Evolutionary conservation across 2,113 vertebrate species (phyloP), one percentile per base, ranked within the genome.

Genomic region (Antigone vipio): DNA sequence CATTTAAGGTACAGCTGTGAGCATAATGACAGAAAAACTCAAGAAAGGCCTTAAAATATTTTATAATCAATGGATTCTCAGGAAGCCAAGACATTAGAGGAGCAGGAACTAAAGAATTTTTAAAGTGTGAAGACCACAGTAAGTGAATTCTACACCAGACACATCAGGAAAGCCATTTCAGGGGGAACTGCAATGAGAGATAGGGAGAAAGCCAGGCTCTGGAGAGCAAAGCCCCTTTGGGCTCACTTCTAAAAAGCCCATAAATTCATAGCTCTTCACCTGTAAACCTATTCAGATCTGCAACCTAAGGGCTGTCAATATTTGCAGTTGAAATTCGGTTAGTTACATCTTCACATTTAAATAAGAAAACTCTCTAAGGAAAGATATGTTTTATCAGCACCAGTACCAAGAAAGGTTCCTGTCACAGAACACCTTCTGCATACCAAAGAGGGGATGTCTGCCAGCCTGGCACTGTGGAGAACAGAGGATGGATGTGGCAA

Each of bases 331-430:
- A 94, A 93, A 89, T 94, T 88, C 63, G 53, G 91, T 58, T 92
- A 75, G 91, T 58, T 92, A 75, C 66, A 76, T 45, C 62, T 75
- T 96, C 82, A n/a, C 72, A 90, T 94, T 93, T 64, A 89, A 95
- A 88, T 84, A 69, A 35, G 76, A 93, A 82, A 90, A 88, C 21
- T 47, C 53, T 80, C 75, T 23, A 49, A 81, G 53, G 38, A 56
- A 27, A 91, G 24, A 49, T 19, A 47, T 4, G 6, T 72, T 93
- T 81, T 85, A 38, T 69, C 85, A 84, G 74, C 59, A 88, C 6
- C 66, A 83, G 23, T n/a, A 56, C 14, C 69, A 89, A 50, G 73
- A 24, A 55, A 78, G 49, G 21, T 53, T 92, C 60, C 45, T 45
- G 45, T 13, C 5, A 0, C 7, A 34, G 52, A 71, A 62, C 32